Percentiles rank a stretch among this genome's conserved stretches.
Evolutionary conservation across 2,797 vertebrate genomes (phyloP).

Genomic region (Lerista edwardsae): DNA sequence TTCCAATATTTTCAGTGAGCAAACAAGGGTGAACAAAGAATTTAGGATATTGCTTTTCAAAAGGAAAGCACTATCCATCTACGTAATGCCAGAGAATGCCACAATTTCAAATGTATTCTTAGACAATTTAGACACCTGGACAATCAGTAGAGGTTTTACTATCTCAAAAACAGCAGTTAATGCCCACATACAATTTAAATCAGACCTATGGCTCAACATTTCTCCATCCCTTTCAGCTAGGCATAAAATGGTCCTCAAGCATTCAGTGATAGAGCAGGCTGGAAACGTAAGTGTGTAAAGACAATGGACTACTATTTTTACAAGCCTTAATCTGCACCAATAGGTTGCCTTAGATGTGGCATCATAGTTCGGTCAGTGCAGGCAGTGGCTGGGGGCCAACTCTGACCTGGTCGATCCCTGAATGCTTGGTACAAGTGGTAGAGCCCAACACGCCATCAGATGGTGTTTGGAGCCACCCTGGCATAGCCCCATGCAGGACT

Average conservation of each 20-base stretch:
- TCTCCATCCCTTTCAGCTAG: background rate
- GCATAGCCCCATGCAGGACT: too few relatives aligned
- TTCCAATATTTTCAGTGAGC: background rate
- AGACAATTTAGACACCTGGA: background rate
- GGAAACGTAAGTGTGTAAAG: background rate
- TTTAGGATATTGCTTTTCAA: too few relatives aligned
- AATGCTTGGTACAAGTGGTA: too few relatives aligned
- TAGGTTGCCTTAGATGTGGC: too few relatives aligned
- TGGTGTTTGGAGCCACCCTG: too few relatives aligned
- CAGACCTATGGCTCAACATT: too few relatives aligned
- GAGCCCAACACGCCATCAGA: too few relatives aligned
- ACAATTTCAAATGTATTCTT: background rate
- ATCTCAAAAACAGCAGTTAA: background rate
- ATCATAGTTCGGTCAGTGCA: too few relatives aligned
- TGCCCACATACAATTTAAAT: background rate
- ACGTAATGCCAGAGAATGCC: background rate
- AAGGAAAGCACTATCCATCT: too few relatives aligned
- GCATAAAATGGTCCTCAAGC: background rate
- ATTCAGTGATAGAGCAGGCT: background rate
- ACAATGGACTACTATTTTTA: background rate
- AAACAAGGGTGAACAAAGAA: constrained; percentile 1
- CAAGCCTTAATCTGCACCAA: background rate
- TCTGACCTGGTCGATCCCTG: too few relatives aligned
- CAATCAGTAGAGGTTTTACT: background rate
- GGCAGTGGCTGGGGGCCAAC: too few relatives aligned